Percentiles rank a stretch among this genome's conserved stretches.
Evolutionary conservation across 1,140 invertebrate genomes (phyloP).

Genomic region (Adoxophyes honmai): DNA sequence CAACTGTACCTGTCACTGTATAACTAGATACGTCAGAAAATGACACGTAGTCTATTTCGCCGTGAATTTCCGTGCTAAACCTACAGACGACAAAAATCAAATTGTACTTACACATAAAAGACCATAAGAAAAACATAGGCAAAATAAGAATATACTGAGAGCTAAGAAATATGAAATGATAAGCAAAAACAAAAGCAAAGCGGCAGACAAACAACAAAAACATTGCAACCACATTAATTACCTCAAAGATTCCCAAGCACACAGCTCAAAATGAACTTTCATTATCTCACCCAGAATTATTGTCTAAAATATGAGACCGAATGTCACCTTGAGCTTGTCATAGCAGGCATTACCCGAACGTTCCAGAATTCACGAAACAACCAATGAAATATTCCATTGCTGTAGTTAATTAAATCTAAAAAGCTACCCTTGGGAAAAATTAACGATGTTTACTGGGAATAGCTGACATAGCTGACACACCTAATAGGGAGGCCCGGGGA

Average conservation of each 20-base stretch:
- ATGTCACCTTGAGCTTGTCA: not conserved
- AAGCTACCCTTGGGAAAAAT: not conserved
- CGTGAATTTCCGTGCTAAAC: too few species aligned
- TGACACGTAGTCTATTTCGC: too few species aligned
- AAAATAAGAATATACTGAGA: too few species aligned
- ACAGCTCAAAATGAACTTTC: not conserved
- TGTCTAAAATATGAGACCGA: not conserved
- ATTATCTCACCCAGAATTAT: too few species aligned
- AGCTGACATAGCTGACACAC: slow-evolving; percentile 5
- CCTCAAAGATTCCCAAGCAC: not conserved
- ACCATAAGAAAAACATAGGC: too few species aligned
- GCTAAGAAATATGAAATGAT: too few species aligned
- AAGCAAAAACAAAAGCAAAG: too few species aligned
- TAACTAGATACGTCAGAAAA: too few species aligned
- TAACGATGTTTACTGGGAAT: not conserved
- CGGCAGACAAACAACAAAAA: too few species aligned
- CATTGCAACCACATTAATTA: not conserved
- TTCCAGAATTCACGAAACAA: not conserved
- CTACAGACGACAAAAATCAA: too few species aligned
- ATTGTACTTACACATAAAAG: too few species aligned
- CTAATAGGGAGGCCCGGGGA: not conserved
- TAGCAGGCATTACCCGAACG: not conserved
- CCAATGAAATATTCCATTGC: slow-evolving; percentile 4
- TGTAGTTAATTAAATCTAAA: slow-evolving; percentile 4
- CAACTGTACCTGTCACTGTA: too few species aligned